Evolutionary conservation across 2,888 invertebrate species (phyloP).

Genomic region (Caenorhabditis drosophilae): DNA sequence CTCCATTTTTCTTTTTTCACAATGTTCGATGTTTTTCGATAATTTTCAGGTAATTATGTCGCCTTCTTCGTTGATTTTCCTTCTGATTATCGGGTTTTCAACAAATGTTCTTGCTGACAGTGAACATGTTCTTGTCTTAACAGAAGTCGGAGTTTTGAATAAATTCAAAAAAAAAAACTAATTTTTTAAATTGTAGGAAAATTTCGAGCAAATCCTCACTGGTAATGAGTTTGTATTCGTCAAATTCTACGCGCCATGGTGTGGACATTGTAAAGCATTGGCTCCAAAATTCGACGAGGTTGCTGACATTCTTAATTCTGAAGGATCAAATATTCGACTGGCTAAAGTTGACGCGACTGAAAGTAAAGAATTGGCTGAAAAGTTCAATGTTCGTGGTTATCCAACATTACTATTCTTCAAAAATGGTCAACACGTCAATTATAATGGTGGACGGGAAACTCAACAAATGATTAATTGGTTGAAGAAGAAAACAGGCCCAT

Average conservation of each 20-base stretch:
- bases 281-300: conserved; percentile 88
- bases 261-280: conserved; percentile 42
- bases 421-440: conserved; percentile 82
- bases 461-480: conserved; percentile 90
- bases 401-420: conserved; percentile 96
- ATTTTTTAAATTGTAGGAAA: too few species aligned
- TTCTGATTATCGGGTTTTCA: conserved; percentile 9
- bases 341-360: conserved; percentile 79
- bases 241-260: conserved; percentile 47
- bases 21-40: neutral
- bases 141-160: conserved; percentile 71
- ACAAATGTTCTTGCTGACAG: conserved; percentile 11
- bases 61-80: conserved; percentile 7
- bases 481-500: conserved; percentile 91
- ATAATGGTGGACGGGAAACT: conserved; percentile 79
- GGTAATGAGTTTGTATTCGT: conserved; percentile 77
- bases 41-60: conserved; percentile 48
- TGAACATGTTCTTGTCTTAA: conserved; percentile 70
- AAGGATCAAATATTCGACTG: conserved; percentile 82
- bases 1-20: neutral
- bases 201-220: conserved; percentile 82
- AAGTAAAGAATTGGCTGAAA: conserved; percentile 85
- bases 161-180: neutral
- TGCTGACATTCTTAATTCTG: conserved; percentile 72
- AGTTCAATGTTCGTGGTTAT: conserved; percentile 86